Evolutionary conservation across 2,113 vertebrate genomes (phyloP), one percentile per base, ranked within the genome.

Genomic region (Lepidothrix coronata): DNA sequence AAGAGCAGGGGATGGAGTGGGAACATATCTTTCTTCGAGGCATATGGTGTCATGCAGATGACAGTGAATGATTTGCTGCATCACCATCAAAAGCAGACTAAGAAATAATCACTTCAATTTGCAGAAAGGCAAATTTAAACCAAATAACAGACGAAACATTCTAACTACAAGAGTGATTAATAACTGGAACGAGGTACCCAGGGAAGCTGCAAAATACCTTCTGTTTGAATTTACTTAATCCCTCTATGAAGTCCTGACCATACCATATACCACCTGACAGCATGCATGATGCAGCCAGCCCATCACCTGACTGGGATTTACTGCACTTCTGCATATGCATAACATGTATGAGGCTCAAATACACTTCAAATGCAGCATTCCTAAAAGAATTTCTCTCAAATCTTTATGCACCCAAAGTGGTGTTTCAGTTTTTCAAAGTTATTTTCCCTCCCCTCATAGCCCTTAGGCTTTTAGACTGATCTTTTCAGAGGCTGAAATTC

Each of bases 331-430:
- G 49, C 55, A 58, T 12, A 30, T 6, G 8, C 8, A 2, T 55
- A 78, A 58, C 41, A 70, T 2, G 5, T 24, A 48, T 0, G 0
- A 85, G 18, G 44, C 49, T 80, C 87, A 86, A 84, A 71, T 8
- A 44, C 0, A 0, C 30, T 49, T 68, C 67, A 74, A 55, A 6
- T 37, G 24, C 16, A 31, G 18, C 31, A 54, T 54, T 85, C 24
- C 43, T 74, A 27, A 41, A 89, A 80, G 12, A 74, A 46, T 25
- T 65, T 41, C 24, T 80, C 14, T 4, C 75, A 24, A 82, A 85
- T 88, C n/a, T 91, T 75, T 54, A 78, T 19, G 46, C 19, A 74
- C 4, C 10, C 12, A 2, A 86, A 89, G 43, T 4, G 5, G 11
- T 76, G 31, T 1, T 66, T 58, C 20, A 25, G 3, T 54, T 68